phyloP scores from a whole-genome alignment of 1,140 invertebrate genomes.

The Teleogryllus occipitalis region DNA sequence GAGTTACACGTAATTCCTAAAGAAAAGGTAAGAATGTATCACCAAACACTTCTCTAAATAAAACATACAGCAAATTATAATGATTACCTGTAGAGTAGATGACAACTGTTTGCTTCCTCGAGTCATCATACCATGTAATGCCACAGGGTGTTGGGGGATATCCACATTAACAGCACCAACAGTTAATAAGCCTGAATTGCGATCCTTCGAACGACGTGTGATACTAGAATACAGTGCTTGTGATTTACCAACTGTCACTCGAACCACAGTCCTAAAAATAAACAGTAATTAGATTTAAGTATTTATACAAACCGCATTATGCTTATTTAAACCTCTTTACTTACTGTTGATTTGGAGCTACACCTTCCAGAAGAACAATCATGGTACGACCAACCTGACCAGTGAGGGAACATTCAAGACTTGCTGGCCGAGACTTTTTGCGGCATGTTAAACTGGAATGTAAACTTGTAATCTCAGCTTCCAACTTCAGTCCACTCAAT shows the following conservation, averaged over 20 bases:
- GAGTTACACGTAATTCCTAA: slow-evolving; percentile 65
- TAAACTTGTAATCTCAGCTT: slow-evolving; percentile 78
- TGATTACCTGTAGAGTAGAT: slow-evolving; percentile 67
- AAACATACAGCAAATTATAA: background rate
- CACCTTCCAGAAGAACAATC: slow-evolving; percentile 85
- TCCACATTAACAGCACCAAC: slow-evolving; percentile 85
- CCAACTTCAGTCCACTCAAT: slow-evolving; percentile 84
- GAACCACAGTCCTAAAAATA: slow-evolving; percentile 73
- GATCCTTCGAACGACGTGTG: slow-evolving; percentile 66
- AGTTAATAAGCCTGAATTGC: slow-evolving; percentile 78
- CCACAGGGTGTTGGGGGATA: slow-evolving; percentile 94
- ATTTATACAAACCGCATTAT: background rate
- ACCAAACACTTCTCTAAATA: background rate
- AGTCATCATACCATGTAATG: slow-evolving; percentile 94
- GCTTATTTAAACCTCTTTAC: slow-evolving; percentile 27
- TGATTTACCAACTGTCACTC: slow-evolving; percentile 84
- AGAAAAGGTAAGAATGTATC: background rate
- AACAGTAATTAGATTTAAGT: slow-evolving; percentile 15
- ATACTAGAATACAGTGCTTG: slow-evolving; percentile 83
- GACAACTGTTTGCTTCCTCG: slow-evolving; percentile 86
- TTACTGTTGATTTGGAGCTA: slow-evolving; percentile 80
- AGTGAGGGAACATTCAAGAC: slow-evolving; percentile 77
- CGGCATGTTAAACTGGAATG: slow-evolving; percentile 70
- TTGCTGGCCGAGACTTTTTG: slow-evolving; percentile 60
- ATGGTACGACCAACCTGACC: slow-evolving; percentile 86